Percentiles rank a stretch among this genome's conserved stretches.
Evolutionary conservation across 1,140 invertebrate genomes (phyloP).

Genomic region (Megathymus violae): DNA sequence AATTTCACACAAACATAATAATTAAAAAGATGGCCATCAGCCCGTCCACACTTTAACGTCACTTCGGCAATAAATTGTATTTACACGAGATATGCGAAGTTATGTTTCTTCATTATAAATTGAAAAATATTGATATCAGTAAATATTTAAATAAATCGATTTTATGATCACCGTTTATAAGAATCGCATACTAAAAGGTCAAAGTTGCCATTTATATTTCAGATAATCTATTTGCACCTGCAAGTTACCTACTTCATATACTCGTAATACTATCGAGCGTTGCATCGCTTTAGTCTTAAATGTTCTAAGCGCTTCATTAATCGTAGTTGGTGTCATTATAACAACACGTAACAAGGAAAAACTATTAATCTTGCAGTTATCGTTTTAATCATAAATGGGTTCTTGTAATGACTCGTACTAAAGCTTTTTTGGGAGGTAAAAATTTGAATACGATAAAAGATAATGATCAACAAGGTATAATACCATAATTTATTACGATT

Average conservation of each 20-base stretch:
- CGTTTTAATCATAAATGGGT: neutral
- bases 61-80: neutral
- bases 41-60: no score
- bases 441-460: neutral
- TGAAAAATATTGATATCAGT: neutral
- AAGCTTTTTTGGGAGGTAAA: neutral
- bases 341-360: neutral
- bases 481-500: neutral
- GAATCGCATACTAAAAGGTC: conserved; percentile 9
- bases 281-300: neutral
- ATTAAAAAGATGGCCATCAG: conserved; percentile 3
- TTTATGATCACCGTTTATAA: neutral
- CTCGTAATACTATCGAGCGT: neutral
- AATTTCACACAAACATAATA: conserved; percentile 13
- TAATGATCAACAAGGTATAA: neutral
- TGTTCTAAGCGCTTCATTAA: conserved; percentile 3
- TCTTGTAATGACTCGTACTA: neutral
- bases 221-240: conserved; percentile 29
- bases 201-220: conserved; percentile 16
- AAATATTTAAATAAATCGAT: conserved; percentile 7
- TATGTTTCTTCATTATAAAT: no score
- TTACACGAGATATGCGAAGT: neutral
- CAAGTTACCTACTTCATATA: conserved; percentile 3
- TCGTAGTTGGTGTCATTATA: neutral
- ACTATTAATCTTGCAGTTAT: neutral